phyloP scores from a whole-genome alignment of 2,797 vertebrate species.

The Catharus ustulatus region DNA sequence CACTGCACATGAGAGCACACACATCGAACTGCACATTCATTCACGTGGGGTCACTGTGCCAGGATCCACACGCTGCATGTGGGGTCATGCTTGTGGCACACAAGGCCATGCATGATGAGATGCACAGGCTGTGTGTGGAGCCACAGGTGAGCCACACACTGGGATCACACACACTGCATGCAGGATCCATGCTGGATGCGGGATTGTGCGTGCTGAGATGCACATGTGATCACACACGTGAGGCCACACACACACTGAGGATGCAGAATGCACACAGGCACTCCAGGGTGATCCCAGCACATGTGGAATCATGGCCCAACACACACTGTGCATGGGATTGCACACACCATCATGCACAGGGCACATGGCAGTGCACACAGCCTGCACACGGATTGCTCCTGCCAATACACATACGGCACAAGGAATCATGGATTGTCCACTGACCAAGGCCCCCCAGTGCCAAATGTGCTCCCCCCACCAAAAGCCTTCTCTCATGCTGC shows the following conservation, averaged over 20 bases:
- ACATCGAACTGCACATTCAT: fast-evolving
- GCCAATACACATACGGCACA: background rate
- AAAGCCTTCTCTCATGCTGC: background rate
- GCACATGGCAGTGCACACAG: no score
- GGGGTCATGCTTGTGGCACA: fast-evolving
- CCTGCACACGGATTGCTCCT: fast-evolving
- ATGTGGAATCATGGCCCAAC: fast-evolving
- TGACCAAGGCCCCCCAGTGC: background rate
- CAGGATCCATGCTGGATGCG: background rate
- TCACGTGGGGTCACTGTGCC: fast-evolving
- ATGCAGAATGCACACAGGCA: background rate
- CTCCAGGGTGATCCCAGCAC: background rate
- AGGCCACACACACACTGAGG: fast-evolving
- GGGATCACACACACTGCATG: background rate
- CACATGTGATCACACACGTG: background rate
- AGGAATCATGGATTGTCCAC: fast-evolving
- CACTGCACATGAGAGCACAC: fast-evolving
- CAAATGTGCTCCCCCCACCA: background rate
- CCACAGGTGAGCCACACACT: background rate
- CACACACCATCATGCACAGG: fast-evolving
- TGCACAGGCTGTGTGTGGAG: background rate
- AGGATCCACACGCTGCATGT: fast-evolving
- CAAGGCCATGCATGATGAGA: fast-evolving
- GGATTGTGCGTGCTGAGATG: fast-evolving
- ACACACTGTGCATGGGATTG: background rate